Percentiles rank a stretch among this genome's conserved stretches.
phyloP scores from a whole-genome alignment of 2,797 vertebrate species.

The Podargus strigoides region DNA sequence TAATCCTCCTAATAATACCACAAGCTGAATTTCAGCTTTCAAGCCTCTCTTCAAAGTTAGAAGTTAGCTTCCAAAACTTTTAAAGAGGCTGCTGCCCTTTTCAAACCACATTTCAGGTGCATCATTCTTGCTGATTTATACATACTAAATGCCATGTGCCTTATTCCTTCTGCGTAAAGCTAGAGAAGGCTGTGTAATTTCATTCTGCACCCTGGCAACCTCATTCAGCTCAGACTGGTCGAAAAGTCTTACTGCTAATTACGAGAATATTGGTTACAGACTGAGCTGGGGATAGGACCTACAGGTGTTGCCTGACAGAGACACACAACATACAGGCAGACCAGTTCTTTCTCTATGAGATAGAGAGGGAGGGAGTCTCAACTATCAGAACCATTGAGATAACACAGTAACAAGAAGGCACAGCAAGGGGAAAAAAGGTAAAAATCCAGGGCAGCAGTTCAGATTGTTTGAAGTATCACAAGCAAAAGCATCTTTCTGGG shows the following conservation, averaged over 20 bases:
- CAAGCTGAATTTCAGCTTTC: constrained; percentile 57
- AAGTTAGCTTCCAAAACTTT: constrained; percentile 65
- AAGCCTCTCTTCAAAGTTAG: constrained; percentile 39
- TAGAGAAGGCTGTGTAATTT: constrained; percentile 30
- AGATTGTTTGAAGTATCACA: background rate
- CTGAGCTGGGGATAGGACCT: background rate
- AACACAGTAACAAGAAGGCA: background rate
- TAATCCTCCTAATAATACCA: constrained; percentile 28
- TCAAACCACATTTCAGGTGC: constrained; percentile 60
- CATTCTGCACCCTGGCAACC: constrained; percentile 14
- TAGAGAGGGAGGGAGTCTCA: too few relatives aligned
- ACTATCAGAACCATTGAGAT: background rate
- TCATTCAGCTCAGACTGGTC: background rate
- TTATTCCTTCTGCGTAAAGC: constrained; percentile 33
- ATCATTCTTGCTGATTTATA: constrained; percentile 73
- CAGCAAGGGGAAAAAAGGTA: background rate
- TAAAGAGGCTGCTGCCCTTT: constrained; percentile 67
- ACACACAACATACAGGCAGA: background rate
- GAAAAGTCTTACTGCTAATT: constrained; percentile 11
- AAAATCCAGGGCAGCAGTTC: background rate
- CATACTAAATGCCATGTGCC: constrained; percentile 50
- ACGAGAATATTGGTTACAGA: background rate
- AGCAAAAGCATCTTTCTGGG: background rate
- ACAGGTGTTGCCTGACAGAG: background rate
- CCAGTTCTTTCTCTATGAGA: background rate